Evolutionary conservation across 2,113 vertebrate genomes (phyloP).

Genomic region (Aplodontia rufa): DNA sequence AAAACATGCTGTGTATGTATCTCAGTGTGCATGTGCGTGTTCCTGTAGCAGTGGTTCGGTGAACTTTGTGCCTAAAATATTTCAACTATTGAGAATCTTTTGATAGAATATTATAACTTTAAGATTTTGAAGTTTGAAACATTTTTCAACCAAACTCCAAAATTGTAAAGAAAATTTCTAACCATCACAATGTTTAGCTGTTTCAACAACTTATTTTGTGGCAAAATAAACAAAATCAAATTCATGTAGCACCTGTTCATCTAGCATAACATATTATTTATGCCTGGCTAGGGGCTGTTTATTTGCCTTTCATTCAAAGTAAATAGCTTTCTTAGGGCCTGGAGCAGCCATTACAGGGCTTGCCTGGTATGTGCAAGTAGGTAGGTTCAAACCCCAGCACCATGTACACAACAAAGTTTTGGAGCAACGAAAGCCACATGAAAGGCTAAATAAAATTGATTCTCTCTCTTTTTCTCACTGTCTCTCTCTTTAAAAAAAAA

Average conservation of each 20-base stretch:
- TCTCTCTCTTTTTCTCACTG: too few species aligned
- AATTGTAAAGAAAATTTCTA: not conserved
- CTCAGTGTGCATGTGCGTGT: not conserved
- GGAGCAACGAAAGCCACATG: too few species aligned
- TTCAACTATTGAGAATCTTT: conserved; percentile 11
- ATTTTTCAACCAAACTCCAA: not conserved
- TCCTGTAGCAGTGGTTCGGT: not conserved
- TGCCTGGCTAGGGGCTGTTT: not conserved
- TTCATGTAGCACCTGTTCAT: not conserved
- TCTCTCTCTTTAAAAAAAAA: too few species aligned
- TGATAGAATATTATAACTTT: conserved; percentile 15
- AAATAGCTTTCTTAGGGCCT: too few species aligned
- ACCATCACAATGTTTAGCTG: not conserved
- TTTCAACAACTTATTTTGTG: conserved; percentile 31
- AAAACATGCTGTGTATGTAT: not conserved
- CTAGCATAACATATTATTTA: not conserved
- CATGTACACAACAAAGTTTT: too few species aligned
- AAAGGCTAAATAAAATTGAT: too few species aligned
- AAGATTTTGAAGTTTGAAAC: conserved; percentile 36
- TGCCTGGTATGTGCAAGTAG: too few species aligned
- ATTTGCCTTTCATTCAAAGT: not conserved
- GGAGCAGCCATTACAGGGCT: too few species aligned
- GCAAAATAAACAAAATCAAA: not conserved
- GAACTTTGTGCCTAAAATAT: not conserved
- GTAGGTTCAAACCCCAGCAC: too few species aligned